Percentiles rank a stretch among this genome's conserved stretches.
Conservation (phyloP, 2,797 vertebrate genomes). For the Protonibea diacanthus region DNA sequence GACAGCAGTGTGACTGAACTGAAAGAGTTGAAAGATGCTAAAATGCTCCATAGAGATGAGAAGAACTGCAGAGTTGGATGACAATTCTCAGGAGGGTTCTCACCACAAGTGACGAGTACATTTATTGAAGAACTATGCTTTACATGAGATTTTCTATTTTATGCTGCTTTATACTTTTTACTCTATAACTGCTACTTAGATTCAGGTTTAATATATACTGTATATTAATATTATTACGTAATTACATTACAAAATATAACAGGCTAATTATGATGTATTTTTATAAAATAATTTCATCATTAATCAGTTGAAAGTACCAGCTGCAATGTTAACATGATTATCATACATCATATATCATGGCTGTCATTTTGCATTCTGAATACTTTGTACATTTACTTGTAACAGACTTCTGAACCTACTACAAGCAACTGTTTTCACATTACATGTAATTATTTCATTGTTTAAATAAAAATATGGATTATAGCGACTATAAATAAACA, state of each 20-base stretch:
- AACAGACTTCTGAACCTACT: not conserved
- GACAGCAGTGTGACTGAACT: not conserved
- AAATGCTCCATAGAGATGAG: not conserved
- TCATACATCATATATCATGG: no score
- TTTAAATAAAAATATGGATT: not conserved
- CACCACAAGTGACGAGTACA: not conserved
- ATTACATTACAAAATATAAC: no score
- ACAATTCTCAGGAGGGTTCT: not conserved
- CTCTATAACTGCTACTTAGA: no score
- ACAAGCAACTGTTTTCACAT: not conserved
- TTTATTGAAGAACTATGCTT: not conserved
- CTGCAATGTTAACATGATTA: no score
- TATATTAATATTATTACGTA: no score
- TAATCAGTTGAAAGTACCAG: no score
- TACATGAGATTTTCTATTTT: not conserved
- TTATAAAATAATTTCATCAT: no score
- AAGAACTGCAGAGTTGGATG: not conserved
- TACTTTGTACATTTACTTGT: no score
- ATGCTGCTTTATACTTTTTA: not conserved
- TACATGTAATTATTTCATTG: not conserved
- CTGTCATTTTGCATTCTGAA: no score
- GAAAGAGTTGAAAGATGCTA: slow-evolving; percentile 1
- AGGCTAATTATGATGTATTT: no score
- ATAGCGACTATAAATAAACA: not conserved
- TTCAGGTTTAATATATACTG: no score